Conservation (phyloP, 2,888 invertebrate species). For the Pseudococcus longispinus region DNA sequence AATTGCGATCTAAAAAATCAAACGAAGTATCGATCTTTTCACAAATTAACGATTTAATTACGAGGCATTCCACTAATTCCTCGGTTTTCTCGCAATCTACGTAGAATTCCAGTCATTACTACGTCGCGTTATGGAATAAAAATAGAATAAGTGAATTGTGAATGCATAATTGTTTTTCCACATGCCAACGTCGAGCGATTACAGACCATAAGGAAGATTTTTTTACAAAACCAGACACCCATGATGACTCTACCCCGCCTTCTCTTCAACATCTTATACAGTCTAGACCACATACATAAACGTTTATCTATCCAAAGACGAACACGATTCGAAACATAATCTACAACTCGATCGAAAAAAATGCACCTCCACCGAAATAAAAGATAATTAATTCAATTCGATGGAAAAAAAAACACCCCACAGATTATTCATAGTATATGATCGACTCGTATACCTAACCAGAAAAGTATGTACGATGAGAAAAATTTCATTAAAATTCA, state of each 20-base stretch:
- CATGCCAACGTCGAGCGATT: neutral
- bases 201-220: neutral
- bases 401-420: neutral
- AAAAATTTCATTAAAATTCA: slow-evolving; percentile 7
- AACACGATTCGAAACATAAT: neutral
- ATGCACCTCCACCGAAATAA: neutral
- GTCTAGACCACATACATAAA: neutral
- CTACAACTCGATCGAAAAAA: neutral
- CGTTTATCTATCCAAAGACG: neutral
- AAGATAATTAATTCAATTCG: neutral
- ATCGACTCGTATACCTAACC: neutral
- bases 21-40: too few relatives aligned
- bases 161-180: neutral
- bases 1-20: too few relatives aligned
- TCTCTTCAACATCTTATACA: neutral
- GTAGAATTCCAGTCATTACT: neutral
- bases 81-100: neutral
- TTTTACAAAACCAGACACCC: neutral
- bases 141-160: neutral
- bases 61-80: too few relatives aligned
- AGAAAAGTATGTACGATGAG: neutral
- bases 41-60: too few relatives aligned
- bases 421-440: neutral
- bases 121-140: neutral
- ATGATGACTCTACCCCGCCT: neutral